A percentile compares a stretch with the other conserved stretches of the same genome.
Evolutionary conservation across 1,140 invertebrate species (phyloP).

Genomic region (Ruditapes philippinarum): DNA sequence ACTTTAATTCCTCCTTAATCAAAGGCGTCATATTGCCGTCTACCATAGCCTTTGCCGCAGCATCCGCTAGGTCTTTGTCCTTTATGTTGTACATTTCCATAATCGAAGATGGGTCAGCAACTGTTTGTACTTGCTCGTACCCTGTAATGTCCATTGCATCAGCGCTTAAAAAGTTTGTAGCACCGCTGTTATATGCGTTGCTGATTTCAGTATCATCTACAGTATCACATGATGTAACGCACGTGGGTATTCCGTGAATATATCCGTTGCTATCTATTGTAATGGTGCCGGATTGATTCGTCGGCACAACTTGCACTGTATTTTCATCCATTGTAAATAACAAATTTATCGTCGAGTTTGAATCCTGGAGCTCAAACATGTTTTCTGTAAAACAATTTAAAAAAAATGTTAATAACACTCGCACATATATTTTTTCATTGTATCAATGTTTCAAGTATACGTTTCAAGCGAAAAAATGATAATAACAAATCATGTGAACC

Average conservation of each 20-base stretch:
- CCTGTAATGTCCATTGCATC: background rate
- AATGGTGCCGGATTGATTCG: background rate
- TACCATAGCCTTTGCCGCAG: background rate
- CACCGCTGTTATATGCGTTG: background rate
- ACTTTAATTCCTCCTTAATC: conserved; percentile 96
- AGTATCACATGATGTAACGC: background rate
- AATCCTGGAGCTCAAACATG: conserved; percentile 42
- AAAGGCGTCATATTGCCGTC: conserved; percentile 20
- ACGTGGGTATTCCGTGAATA: background rate
- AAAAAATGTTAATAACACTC: background rate
- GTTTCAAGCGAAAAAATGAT: background rate
- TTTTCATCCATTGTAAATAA: conserved; percentile 47
- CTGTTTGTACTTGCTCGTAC: background rate
- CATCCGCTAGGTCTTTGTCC: background rate
- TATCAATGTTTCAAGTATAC: background rate
- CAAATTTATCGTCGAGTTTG: conserved; percentile 16
- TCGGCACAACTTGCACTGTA: conserved; percentile 8
- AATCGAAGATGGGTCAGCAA: background rate
- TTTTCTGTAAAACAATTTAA: background rate
- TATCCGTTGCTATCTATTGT: background rate
- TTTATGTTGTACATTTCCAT: background rate
- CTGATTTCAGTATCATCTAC: background rate
- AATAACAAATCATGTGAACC: too few species aligned
- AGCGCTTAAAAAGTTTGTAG: background rate
- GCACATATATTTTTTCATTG: background rate